Base-by-base conservation (phyloP, 2,888 invertebrate species). In the Seira musarum region DNA sequence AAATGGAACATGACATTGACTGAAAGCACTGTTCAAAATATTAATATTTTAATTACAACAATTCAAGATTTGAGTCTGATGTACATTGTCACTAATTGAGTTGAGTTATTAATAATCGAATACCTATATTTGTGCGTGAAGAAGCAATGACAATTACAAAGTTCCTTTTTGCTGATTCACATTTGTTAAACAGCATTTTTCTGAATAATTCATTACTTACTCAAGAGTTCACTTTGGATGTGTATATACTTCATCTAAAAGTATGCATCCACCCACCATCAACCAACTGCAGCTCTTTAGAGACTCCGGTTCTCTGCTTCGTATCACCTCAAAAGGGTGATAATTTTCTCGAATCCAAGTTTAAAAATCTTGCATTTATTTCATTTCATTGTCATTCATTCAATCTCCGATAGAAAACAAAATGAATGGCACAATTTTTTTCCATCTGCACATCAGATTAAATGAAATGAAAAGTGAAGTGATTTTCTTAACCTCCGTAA, bases 141-240 rank as follows among this genome's bases (percentile, higher is more conserved):
- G 57, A n/a, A n/a, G n/a, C n/a, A n/a, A n/a, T 57, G 3, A 57
- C 17, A 57, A 57, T 6, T 57, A 57, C 57, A 57, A 57, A 15
- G 57, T 57, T 57, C 57, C 57, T 57, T 57, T 40, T 57, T 57
- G 57, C 57, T 57, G 57, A 57, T 57, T 57, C 57, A 57, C n/a
- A 57, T 57, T n/a, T 5, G 57, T 17, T 13, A 8, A 6, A 8
- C 40, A 40, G 6, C 40, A 40, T 40, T 13, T 8, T 40, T 40
- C n/a, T 40, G 13, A 40, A 40, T 5, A 57, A 15, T 57, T n/a
- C 57, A 57, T n/a, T 57, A 57, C 57, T n/a, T 57, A 57, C 57
- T 40, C 40, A 8, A n/a, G n/a, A n/a, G 6, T 40, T 40, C 40
- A 5, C 40, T 40, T 40, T 5, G 40, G 13, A 13, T 5, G 40